Evolutionary conservation across 2,797 vertebrate species (phyloP), one percentile per base, ranked within the genome.

Genomic region (Emys orbicularis): DNA sequence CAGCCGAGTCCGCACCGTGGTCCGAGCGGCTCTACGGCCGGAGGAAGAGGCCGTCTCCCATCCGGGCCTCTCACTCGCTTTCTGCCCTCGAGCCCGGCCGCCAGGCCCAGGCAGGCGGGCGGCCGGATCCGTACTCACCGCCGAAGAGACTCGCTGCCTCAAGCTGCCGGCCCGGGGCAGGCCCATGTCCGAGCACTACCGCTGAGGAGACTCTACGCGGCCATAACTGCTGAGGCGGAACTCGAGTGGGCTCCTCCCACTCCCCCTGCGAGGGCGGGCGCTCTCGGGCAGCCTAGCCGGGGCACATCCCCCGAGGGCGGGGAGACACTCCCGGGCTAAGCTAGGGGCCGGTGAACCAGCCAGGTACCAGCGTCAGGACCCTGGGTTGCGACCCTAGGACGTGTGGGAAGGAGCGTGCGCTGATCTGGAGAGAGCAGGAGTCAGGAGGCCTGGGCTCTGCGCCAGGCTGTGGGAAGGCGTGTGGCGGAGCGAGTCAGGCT

Each of bases 141-240:
- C 87, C 19, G 79, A 54, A 74, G 85, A 47, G 68, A 84, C 92
- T 79, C 82, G 94, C 87, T 85, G 88, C 82, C 87, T 88, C 90
- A 86, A 92, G 83, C 93, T n/a, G 80, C 47, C 87, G 82, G 88
- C 86, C 65, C 52, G 72, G 86, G 84, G n/a, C 95, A 95, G 94
- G 96, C 95, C 95, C 97, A 97, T 97, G 89, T 97, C 96, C 96
- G 59, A 94, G 21, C 80, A 49, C 57, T 44, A 84, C 86, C 2
- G 68, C 89, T 41, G 82, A n/a, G 18, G 3, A 80, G 74, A 80
- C 80, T 44, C 94, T 96, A 97, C 65, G 93, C 94, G 74, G 49
- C 96, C 96, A 94, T 94, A 13, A 83, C 96, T 89, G 86, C 95
- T 47, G 37, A 86, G 89, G 95, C 96, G 95, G 94, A 96, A 93